Percentiles rank a stretch among this genome's conserved stretches.
Conservation (phyloP, 2,113 vertebrate species). For the Alligator sinensis region DNA sequence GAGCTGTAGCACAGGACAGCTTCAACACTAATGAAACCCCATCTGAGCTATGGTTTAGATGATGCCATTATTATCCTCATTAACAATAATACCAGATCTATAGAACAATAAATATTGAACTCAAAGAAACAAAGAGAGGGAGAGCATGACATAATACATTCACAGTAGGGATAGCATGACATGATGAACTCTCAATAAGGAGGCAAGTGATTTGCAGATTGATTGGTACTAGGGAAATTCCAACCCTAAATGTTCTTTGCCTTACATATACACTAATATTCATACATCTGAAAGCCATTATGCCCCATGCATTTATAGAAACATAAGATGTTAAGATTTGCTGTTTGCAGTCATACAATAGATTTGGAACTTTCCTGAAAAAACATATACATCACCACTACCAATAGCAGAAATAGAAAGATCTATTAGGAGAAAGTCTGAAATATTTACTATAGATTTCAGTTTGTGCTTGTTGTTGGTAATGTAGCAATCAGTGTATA, state of each 20-base stretch:
- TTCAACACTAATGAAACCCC: too few species aligned
- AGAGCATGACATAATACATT: not conserved
- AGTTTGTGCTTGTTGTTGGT: too few species aligned
- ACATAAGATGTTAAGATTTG: not conserved
- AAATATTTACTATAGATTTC: too few species aligned
- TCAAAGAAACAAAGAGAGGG: not conserved
- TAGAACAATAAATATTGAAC: not conserved
- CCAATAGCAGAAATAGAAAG: not conserved
- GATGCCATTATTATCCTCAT: not conserved
- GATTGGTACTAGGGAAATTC: not conserved
- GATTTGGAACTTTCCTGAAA: not conserved
- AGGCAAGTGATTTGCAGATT: not conserved
- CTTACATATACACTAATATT: rapidly evolving
- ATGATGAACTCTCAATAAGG: not conserved
- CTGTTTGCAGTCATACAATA: not conserved
- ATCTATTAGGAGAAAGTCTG: too few species aligned
- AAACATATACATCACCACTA: not conserved
- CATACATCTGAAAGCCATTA: not conserved
- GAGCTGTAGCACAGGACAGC: not conserved
- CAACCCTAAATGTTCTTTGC: not conserved
- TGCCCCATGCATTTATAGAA: not conserved
- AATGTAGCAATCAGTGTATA: too few species aligned
- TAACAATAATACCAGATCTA: not conserved
- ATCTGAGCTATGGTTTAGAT: not conserved
- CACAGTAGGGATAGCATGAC: not conserved